phyloP scores from a whole-genome alignment of 2,113 vertebrate species.

The Apteryx mantelli region DNA sequence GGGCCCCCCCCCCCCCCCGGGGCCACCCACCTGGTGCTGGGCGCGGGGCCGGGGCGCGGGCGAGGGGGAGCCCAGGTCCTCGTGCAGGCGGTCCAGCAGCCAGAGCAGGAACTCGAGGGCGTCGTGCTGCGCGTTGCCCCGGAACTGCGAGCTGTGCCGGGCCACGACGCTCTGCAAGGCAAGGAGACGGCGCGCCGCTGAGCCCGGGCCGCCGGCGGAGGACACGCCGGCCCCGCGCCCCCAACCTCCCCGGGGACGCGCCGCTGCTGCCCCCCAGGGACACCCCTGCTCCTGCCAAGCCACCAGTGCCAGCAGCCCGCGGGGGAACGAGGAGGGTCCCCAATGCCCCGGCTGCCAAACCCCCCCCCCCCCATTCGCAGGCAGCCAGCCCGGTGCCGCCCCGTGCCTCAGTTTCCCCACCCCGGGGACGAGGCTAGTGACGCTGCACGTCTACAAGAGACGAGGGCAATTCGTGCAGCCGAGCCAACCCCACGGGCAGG shows the following conservation, averaged over 20 bases:
- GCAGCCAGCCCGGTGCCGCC: no score
- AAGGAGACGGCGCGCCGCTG: not conserved
- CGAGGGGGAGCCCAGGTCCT: slow-evolving; percentile 84
- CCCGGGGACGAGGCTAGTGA: fast-evolving
- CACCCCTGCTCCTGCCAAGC: no score
- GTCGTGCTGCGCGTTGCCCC: slow-evolving; percentile 92
- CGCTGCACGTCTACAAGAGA: not conserved
- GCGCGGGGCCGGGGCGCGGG: slow-evolving; percentile 64
- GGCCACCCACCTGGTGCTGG: slow-evolving; percentile 79
- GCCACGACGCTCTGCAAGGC: slow-evolving; percentile 86
- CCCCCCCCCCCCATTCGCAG: no score
- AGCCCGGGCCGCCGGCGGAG: not conserved
- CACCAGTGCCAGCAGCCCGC: no score
- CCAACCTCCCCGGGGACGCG: no score
- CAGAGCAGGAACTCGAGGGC: slow-evolving; percentile 96
- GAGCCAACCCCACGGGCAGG: fast-evolving
- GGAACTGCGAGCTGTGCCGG: slow-evolving; percentile 91
- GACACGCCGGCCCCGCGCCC: no score
- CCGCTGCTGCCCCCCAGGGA: no score
- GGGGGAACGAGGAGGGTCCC: no score
- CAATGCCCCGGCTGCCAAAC: not conserved
- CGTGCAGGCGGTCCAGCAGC: slow-evolving; percentile 91
- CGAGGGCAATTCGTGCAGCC: fast-evolving
- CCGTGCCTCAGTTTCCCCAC: not conserved
- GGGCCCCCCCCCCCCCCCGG: no score